A percentile compares a stretch with the other conserved stretches of the same genome.
Evolutionary conservation across 2,113 vertebrate species (phyloP).

Genomic region (Syngnathus floridae): DNA sequence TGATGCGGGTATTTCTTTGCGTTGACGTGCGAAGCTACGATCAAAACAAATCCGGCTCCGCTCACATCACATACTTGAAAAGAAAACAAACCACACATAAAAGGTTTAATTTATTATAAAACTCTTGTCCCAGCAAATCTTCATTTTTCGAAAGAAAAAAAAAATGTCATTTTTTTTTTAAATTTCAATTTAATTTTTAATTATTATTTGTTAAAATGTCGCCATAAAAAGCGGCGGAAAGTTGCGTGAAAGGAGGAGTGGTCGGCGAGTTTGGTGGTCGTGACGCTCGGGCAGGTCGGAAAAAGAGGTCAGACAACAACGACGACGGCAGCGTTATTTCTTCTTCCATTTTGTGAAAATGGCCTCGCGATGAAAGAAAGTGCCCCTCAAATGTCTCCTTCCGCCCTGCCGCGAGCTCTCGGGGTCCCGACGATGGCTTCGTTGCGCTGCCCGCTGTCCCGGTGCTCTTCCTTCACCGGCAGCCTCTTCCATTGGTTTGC

Average conservation of each 20-base stretch:
- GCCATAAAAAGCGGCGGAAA: slow-evolving; percentile 43
- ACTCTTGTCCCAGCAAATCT: neutral
- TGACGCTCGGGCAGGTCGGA: slow-evolving; percentile 75
- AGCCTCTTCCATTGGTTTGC: slow-evolving; percentile 68
- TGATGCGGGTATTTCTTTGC: slow-evolving; percentile 1
- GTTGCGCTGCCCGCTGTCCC: slow-evolving; percentile 64
- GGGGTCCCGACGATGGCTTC: slow-evolving; percentile 53
- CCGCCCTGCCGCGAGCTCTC: slow-evolving; percentile 65
- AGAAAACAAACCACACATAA: slow-evolving; percentile 27
- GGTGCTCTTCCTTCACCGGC: slow-evolving; percentile 70
- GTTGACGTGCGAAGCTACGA: neutral
- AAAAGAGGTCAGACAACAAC: slow-evolving; percentile 76
- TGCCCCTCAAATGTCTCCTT: slow-evolving; percentile 79
- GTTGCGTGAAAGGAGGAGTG: slow-evolving; percentile 30
- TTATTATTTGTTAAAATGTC: slow-evolving; percentile 3
- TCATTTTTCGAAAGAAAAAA: neutral
- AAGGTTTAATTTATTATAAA: slow-evolving; percentile 48
- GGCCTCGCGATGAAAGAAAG: slow-evolving; percentile 82
- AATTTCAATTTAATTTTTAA: neutral
- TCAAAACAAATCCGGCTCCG: neutral
- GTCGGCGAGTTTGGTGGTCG: slow-evolving; percentile 63
- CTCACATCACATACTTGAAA: slow-evolving; percentile 44
- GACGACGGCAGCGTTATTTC: slow-evolving; percentile 79
- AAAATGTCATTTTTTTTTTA: neutral
- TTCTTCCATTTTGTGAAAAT: slow-evolving; percentile 87